Conservation (phyloP, 2,888 invertebrate species). For the Spicauda simplicius region DNA sequence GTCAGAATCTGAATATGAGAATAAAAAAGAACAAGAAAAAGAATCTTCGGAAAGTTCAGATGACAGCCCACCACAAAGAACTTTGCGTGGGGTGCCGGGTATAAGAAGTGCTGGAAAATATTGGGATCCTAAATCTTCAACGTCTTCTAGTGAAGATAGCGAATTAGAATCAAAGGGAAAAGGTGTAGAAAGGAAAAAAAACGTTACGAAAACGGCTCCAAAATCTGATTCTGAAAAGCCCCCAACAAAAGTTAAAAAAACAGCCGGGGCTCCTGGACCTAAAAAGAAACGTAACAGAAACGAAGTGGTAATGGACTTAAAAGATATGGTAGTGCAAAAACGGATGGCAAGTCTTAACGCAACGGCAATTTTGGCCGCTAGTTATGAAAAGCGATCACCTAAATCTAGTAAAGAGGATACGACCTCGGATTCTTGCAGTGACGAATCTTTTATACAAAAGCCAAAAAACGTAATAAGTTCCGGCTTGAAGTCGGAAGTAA, state of each 20-base stretch:
- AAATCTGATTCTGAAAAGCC: constrained; percentile 82
- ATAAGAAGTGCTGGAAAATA: constrained; percentile 91
- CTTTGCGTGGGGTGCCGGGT: constrained; percentile 89
- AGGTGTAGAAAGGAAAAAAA: constrained; percentile 74
- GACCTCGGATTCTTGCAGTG: constrained; percentile 83
- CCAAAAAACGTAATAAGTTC: constrained; percentile 80
- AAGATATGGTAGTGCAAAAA: constrained; percentile 94
- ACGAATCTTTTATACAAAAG: constrained; percentile 81
- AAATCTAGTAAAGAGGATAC: constrained; percentile 85
- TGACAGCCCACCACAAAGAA: constrained; percentile 83
- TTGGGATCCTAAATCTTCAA: constrained; percentile 91
- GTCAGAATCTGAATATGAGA: constrained; percentile 80
- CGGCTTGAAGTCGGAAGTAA: constrained; percentile 84
- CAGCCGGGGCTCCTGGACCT: constrained; percentile 64
- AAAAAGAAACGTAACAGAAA: constrained; percentile 85
- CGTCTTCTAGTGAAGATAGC: constrained; percentile 85
- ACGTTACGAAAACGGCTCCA: constrained; percentile 57
- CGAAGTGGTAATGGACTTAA: constrained; percentile 90
- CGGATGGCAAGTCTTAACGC: constrained; percentile 97
- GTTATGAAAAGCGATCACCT: constrained; percentile 90
- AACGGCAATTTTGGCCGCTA: constrained; percentile 94
- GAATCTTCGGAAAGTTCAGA: constrained; percentile 81
- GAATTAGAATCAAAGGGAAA: constrained; percentile 77
- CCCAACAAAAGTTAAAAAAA: constrained; percentile 77
- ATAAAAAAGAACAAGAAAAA: constrained; percentile 69